phyloP scores from a whole-genome alignment of 2,113 vertebrate genomes.

The Paramisgurnus dabryanus region DNA sequence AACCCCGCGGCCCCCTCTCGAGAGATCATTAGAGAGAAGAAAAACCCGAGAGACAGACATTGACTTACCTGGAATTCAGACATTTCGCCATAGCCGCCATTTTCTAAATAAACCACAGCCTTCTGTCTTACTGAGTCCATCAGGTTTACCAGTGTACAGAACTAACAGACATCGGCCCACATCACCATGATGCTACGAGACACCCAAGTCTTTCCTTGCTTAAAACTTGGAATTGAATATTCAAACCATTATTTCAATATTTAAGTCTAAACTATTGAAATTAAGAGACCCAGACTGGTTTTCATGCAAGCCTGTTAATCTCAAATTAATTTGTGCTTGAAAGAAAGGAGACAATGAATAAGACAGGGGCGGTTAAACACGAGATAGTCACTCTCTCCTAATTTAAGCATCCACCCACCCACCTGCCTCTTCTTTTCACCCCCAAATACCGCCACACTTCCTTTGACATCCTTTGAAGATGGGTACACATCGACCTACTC shows the following conservation, averaged over 20 bases:
- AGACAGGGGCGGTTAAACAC: neutral
- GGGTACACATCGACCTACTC: neutral
- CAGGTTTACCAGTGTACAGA: neutral
- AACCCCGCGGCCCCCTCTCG: conserved; percentile 45
- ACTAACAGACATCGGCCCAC: neutral
- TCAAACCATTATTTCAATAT: neutral
- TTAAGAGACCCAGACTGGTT: neutral
- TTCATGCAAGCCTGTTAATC: neutral
- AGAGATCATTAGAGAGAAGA: conserved; percentile 36
- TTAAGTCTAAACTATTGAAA: neutral
- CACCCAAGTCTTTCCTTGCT: neutral
- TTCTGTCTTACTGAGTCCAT: neutral
- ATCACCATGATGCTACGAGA: neutral
- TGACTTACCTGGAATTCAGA: conserved; percentile 54
- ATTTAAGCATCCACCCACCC: neutral
- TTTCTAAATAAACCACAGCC: conserved; percentile 51
- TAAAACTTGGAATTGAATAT: neutral
- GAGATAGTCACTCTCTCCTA: conserved; percentile 37
- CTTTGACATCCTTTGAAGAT: neutral
- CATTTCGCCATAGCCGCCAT: conserved; percentile 52
- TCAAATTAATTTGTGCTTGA: neutral
- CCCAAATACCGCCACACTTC: conserved; percentile 27
- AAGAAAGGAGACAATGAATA: conserved; percentile 7
- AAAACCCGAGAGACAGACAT: conserved; percentile 12
- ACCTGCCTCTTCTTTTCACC: conserved; percentile 42